These are phyloP conservation scores for Rhynchomys soricoides DNA, from an alignment of 2,113 vertebrate species.

Conservation along the genomic window DNA sequence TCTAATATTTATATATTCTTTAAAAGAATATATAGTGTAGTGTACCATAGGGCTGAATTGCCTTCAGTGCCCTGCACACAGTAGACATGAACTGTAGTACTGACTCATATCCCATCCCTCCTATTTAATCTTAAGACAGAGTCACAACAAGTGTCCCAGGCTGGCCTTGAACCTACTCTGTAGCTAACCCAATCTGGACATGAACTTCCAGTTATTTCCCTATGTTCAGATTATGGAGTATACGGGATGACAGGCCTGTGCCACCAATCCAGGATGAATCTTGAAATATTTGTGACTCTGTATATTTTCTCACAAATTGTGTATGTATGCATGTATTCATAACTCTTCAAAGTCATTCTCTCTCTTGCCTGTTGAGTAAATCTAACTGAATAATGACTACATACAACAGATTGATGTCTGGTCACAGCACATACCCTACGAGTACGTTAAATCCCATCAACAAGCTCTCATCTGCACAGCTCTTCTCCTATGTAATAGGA, in stretches of 20 bases:
- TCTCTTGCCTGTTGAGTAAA: neutral
- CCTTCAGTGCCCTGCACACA: neutral
- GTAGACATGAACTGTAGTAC: neutral
- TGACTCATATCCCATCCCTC: neutral
- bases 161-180: neutral
- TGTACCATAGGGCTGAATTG: neutral
- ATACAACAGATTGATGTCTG: neutral
- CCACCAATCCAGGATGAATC: neutral
- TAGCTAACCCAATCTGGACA: neutral
- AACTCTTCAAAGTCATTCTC: neutral
- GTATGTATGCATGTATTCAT: neutral
- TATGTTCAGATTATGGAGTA: neutral
- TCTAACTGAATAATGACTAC: neutral
- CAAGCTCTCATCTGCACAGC: neutral
- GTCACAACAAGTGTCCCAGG: neutral
- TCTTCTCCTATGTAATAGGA: neutral
- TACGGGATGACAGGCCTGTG: neutral
- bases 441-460: neutral
- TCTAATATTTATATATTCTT: neutral
- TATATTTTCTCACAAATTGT: neutral
- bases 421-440: neutral
- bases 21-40: neutral
- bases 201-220: neutral
- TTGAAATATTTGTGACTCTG: neutral
- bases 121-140: neutral